Conservation (phyloP, 2,888 invertebrate genomes). For the Napeogenes inachia region DNA sequence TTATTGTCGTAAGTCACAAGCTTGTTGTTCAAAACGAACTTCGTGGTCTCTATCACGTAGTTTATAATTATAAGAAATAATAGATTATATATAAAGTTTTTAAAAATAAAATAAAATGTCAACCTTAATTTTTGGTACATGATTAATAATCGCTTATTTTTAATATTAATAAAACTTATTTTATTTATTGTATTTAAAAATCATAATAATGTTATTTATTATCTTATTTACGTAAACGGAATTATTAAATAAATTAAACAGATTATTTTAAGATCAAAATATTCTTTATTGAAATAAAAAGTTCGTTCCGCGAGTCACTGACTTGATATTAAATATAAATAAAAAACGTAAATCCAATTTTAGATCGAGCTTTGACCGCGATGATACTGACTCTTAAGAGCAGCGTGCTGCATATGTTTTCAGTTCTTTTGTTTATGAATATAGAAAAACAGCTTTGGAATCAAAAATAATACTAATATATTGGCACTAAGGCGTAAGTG, state of each 20-base stretch:
- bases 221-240: too few species aligned
- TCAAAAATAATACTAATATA: slow-evolving; percentile 31
- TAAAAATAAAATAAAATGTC: too few species aligned
- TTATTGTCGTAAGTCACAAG: too few species aligned
- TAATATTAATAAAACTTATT: too few species aligned
- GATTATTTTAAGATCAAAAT: too few species aligned
- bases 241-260: too few species aligned
- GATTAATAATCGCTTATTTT: too few species aligned
- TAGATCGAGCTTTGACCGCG: slow-evolving; percentile 18
- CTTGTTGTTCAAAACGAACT: neutral
- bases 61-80: too few species aligned
- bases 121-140: too few species aligned
- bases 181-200: too few species aligned
- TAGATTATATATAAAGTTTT: too few species aligned
- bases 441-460: slow-evolving; percentile 37
- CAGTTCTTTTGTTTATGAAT: slow-evolving; percentile 13
- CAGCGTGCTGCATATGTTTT: slow-evolving; percentile 15
- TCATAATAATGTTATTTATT: too few species aligned
- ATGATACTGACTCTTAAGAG: slow-evolving; percentile 8
- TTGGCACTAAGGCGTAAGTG: slow-evolving; percentile 28
- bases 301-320: slow-evolving; percentile 53
- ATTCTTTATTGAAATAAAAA: slow-evolving; percentile 16
- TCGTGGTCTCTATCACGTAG: neutral
- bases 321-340: slow-evolving; percentile 56
- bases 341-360: slow-evolving; percentile 54